phyloP scores from a whole-genome alignment of 2,888 invertebrate species.

The Tromatobia lineatoria region DNA sequence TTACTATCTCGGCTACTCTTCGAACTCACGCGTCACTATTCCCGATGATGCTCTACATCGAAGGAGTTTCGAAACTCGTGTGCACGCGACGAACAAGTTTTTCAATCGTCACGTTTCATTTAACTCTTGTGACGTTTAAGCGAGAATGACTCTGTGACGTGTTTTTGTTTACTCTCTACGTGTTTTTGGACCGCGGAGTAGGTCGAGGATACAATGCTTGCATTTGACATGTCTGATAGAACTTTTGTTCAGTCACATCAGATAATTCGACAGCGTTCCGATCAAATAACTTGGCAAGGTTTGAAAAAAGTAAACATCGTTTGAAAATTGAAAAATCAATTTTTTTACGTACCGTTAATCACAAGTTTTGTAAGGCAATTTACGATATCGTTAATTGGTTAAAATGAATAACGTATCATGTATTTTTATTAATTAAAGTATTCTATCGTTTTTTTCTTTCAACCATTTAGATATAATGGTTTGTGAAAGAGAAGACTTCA shows the following conservation, averaged over 20 bases:
- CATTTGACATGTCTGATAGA: neutral
- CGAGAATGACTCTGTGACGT: conserved; percentile 4
- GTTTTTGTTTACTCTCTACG: conserved; percentile 11
- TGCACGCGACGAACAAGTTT: conserved; percentile 45
- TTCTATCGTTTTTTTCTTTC: too few species aligned
- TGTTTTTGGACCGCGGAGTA: neutral
- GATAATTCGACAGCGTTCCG: too few species aligned
- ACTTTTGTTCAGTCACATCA: neutral
- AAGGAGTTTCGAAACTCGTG: conserved; percentile 14
- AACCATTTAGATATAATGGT: too few species aligned
- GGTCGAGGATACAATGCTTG: conserved; percentile 1
- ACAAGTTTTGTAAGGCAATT: too few species aligned
- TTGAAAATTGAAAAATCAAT: too few species aligned
- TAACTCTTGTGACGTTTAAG: conserved; percentile 26
- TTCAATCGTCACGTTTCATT: conserved; percentile 53
- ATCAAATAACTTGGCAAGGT: too few species aligned
- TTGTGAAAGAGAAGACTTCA: too few species aligned
- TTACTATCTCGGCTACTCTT: neutral
- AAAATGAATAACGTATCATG: too few species aligned
- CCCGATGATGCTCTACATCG: conserved; percentile 29
- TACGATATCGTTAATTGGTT: too few species aligned
- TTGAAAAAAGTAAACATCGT: too few species aligned
- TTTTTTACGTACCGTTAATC: too few species aligned
- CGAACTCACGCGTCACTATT: conserved; percentile 38
- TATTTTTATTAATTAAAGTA: too few species aligned